These are phyloP conservation scores for Polyodon spathula DNA, from an alignment of 2,113 vertebrate species.

Conservation along the genomic window DNA sequence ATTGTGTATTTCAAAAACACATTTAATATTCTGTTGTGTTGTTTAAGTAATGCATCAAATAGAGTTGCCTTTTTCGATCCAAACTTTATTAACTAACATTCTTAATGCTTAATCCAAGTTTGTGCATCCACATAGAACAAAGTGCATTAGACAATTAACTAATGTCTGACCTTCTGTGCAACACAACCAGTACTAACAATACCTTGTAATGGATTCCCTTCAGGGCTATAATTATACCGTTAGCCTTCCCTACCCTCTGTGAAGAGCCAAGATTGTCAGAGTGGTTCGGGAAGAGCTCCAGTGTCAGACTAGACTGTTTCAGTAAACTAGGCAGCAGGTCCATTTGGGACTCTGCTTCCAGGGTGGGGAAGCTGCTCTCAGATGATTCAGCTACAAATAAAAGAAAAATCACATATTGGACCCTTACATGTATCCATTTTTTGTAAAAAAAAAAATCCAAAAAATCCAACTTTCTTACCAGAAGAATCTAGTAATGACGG, in stretches of 20 bases:
- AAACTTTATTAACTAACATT: too few relatives aligned
- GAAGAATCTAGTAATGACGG: slow-evolving; percentile 76
- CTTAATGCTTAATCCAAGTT: too few relatives aligned
- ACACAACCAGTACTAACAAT: too few relatives aligned
- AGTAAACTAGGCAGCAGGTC: slow-evolving; percentile 70
- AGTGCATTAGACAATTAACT: too few relatives aligned
- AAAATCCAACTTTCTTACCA: slow-evolving; percentile 70
- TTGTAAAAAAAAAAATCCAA: not conserved
- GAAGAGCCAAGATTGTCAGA: slow-evolving; percentile 79
- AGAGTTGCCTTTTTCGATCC: too few relatives aligned
- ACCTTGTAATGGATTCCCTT: too few relatives aligned
- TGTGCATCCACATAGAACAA: too few relatives aligned
- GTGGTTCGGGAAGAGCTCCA: slow-evolving; percentile 85
- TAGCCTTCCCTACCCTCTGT: slow-evolving; percentile 69
- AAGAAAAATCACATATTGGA: slow-evolving; percentile 14
- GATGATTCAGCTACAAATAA: slow-evolving; percentile 69
- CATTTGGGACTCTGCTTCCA: slow-evolving; percentile 77
- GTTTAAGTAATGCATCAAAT: too few relatives aligned
- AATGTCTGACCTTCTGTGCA: too few relatives aligned
- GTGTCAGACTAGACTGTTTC: slow-evolving; percentile 79
- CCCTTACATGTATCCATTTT: not conserved
- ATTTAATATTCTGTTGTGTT: too few relatives aligned
- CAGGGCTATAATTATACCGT: not conserved
- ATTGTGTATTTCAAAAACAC: too few relatives aligned
- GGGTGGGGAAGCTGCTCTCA: slow-evolving; percentile 76